Evolutionary conservation across 2,888 invertebrate genomes (phyloP).

Genomic region (Hypselothyrea guttata): DNA sequence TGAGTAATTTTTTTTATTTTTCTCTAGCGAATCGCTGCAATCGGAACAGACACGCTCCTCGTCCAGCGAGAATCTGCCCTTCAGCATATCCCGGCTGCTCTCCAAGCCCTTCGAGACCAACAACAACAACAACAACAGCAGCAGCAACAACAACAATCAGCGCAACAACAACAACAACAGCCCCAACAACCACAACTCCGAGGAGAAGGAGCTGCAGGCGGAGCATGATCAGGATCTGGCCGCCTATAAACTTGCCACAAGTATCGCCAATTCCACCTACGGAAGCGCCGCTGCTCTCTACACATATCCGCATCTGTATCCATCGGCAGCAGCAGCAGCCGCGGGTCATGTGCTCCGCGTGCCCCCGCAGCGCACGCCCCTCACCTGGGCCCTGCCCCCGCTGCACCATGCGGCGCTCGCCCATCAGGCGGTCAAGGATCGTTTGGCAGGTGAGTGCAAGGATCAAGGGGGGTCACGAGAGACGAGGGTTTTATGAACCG

Average conservation of each 20-base stretch:
- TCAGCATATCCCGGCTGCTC: constrained; percentile 91
- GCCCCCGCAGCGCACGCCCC: constrained; percentile 86
- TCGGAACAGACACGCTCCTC: constrained; percentile 83
- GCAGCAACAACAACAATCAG: constrained; percentile 35
- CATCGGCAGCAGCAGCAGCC: constrained; percentile 79
- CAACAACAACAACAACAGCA: constrained; percentile 34
- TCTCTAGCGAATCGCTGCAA: constrained; percentile 82
- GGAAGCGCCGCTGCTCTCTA: constrained; percentile 81
- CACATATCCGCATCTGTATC: constrained; percentile 83
- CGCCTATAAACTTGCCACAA: constrained; percentile 81
- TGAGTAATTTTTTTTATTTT: neutral
- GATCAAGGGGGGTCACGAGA: too few relatives aligned
- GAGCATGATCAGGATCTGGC: constrained; percentile 80
- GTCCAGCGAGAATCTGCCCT: constrained; percentile 85
- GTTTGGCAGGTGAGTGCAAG: constrained; percentile 88
- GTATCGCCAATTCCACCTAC: constrained; percentile 81
- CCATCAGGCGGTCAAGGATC: constrained; percentile 91
- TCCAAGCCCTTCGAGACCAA: constrained; percentile 88
- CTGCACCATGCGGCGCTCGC: constrained; percentile 87
- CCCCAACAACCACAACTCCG: constrained; percentile 61
- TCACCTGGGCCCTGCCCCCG: constrained; percentile 83
- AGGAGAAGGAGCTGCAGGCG: constrained; percentile 79
- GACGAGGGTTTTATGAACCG: neutral
- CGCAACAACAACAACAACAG: constrained; percentile 36
- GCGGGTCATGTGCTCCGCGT: constrained; percentile 89